These are phyloP conservation scores for Zygogramma bicolorata DNA, from an alignment of 2,888 invertebrate species.

Conservation along the genomic window DNA sequence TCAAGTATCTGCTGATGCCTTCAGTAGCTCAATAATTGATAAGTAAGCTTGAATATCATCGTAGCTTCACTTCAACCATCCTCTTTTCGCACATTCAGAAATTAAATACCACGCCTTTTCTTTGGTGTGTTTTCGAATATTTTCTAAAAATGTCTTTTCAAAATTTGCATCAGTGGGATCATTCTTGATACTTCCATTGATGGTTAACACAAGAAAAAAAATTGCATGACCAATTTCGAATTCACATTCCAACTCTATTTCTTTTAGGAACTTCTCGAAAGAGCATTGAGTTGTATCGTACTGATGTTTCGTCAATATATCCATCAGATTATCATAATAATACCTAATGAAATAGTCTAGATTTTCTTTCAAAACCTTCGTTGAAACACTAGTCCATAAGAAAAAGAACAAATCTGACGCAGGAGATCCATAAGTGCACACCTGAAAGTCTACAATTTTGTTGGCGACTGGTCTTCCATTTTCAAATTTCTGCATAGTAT, in stretches of 20 bases:
- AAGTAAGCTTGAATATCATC: too few species aligned
- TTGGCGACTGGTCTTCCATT: slow-evolving; percentile 52
- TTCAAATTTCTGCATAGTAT: slow-evolving; percentile 68
- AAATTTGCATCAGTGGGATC: too few species aligned
- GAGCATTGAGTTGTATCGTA: slow-evolving; percentile 33
- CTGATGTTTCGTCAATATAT: slow-evolving; percentile 57
- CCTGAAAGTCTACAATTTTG: slow-evolving; percentile 72
- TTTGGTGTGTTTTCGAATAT: too few species aligned
- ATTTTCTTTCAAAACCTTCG: slow-evolving; percentile 61
- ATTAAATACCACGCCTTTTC: too few species aligned
- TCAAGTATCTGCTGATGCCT: too few species aligned
- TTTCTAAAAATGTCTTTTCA: too few species aligned
- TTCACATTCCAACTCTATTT: slow-evolving; percentile 60
- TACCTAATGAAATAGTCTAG: slow-evolving; percentile 66
- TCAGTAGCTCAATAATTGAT: too few species aligned
- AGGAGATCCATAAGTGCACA: slow-evolving; percentile 68
- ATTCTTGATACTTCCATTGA: too few species aligned
- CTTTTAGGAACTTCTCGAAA: slow-evolving; percentile 61
- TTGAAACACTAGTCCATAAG: slow-evolving; percentile 67
- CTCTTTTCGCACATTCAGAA: too few species aligned
- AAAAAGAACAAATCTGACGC: slow-evolving; percentile 70
- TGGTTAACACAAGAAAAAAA: background rate
- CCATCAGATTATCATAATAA: slow-evolving; percentile 67
- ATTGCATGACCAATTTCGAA: slow-evolving; percentile 64
- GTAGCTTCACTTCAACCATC: too few species aligned